phyloP scores from a whole-genome alignment of 2,888 invertebrate species.

The Spialia ferax region DNA sequence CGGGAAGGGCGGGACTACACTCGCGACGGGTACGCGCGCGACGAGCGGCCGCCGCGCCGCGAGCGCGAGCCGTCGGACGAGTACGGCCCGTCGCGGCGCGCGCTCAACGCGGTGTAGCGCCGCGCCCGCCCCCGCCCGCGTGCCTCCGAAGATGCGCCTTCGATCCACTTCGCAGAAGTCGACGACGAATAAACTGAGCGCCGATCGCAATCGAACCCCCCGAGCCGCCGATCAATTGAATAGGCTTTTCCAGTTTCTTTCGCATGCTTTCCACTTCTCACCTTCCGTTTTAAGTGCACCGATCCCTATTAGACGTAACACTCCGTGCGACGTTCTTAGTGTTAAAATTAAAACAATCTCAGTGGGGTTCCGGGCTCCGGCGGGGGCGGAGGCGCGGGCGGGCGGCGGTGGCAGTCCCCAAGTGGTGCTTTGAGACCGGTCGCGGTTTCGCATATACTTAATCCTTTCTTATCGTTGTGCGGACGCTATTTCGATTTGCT shows the following conservation, averaged over 20 bases:
- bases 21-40: slow-evolving; percentile 83
- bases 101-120: slow-evolving; percentile 91
- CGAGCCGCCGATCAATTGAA: slow-evolving; percentile 7
- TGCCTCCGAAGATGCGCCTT: not conserved
- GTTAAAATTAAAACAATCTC: not conserved
- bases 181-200: not conserved
- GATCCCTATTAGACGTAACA: slow-evolving; percentile 21
- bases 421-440: slow-evolving; percentile 53
- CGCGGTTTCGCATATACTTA: slow-evolving; percentile 53
- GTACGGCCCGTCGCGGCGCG: slow-evolving; percentile 89
- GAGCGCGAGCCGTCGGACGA: slow-evolving; percentile 80
- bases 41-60: slow-evolving; percentile 74
- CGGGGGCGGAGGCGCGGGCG: slow-evolving; percentile 31
- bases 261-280: slow-evolving; percentile 34
- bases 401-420: slow-evolving; percentile 43
- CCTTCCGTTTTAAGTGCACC: slow-evolving; percentile 38
- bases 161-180: not conserved
- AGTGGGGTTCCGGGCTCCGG: slow-evolving; percentile 17
- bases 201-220: not conserved
- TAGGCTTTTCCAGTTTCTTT: slow-evolving; percentile 21
- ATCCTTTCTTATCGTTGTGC: slow-evolving; percentile 49
- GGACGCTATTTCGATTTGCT: slow-evolving; percentile 64
- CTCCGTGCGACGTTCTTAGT: slow-evolving; percentile 4
- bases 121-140: slow-evolving; percentile 38
- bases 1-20: slow-evolving; percentile 63